These are phyloP conservation scores for Drosophila conformis DNA, from an alignment of 2,888 invertebrate genomes.

Conservation along the genomic window DNA sequence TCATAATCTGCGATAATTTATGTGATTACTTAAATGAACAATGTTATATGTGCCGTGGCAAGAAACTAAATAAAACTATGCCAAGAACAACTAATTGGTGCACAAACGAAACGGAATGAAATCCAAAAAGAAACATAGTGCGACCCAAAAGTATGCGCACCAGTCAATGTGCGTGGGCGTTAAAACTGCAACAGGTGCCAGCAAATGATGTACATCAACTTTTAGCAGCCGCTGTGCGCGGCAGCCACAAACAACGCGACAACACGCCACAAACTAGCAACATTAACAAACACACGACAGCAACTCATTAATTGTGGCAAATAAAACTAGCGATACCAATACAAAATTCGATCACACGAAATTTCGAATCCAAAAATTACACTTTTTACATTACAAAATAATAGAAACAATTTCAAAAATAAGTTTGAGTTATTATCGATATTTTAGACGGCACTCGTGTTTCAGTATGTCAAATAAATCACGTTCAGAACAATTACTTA, in stretches of 20 bases:
- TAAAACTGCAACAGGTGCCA: slow-evolving; percentile 58
- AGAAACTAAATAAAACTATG: slow-evolving; percentile 63
- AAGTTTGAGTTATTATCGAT: background rate
- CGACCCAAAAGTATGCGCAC: slow-evolving; percentile 24
- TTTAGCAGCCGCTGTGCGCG: slow-evolving; percentile 32
- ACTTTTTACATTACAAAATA: background rate
- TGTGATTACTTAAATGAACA: slow-evolving; percentile 75
- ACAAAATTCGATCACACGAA: background rate
- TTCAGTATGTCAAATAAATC: background rate
- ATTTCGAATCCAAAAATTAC: background rate
- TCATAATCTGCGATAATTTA: slow-evolving; percentile 69
- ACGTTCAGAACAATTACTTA: background rate
- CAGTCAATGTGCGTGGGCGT: slow-evolving; percentile 16
- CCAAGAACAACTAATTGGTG: slow-evolving; percentile 75
- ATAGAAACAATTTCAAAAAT: background rate
- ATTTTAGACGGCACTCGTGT: background rate
- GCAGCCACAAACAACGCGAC: slow-evolving; percentile 25
- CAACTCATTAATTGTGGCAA: slow-evolving; percentile 54
- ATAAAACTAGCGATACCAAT: slow-evolving; percentile 33
- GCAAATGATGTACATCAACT: slow-evolving; percentile 29
- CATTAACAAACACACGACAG: slow-evolving; percentile 56
- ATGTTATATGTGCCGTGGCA: slow-evolving; percentile 45
- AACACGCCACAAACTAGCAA: slow-evolving; percentile 48
- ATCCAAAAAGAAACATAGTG: slow-evolving; percentile 33
- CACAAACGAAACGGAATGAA: slow-evolving; percentile 26